Evolutionary conservation across 2,113 vertebrate species (phyloP), one percentile per base, ranked within the genome.

Genomic region (Pteronura brasiliensis): DNA sequence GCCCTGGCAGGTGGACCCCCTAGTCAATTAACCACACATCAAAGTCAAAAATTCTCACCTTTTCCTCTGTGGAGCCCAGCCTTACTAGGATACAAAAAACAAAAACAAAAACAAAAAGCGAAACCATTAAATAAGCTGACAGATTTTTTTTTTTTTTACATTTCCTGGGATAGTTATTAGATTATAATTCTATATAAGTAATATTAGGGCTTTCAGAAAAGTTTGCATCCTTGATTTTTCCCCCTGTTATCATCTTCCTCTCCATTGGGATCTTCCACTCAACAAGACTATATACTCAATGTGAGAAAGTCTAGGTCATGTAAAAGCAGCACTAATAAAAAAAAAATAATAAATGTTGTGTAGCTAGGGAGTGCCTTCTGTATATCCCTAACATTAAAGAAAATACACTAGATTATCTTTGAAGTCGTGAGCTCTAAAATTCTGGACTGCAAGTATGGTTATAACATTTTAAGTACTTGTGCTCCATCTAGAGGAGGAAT

Each of bases 401-500:
- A 95, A 74, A 61, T 13, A 82, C 42, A 82, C 4, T 21, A 14
- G 17, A 59, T 49, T 44, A 31, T 57, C 18, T 80, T 39, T 42
- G 63, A 25, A 49, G 49, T 27, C 23, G 20, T 29, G 15, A 69
- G 7, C 47, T 93, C 72, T 80, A 21, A 49, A 83, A 82, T 61
- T 21, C 57, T 90, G 31, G 12, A 59, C 39, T 6, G 7, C 23
- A 18, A 39, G 1, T n/a, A 10, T 14, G 39, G 36, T 69, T 83
- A 8, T 69, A 15, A 6, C 77, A 86, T 95, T 85, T 93, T 71
- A 74, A 76, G 79, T 25, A 29, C 79, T 91, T 47, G 90, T 49
- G 83, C 90, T 36, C 97, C 98, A 96, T 96, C 98, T 97, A 96
- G 87, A 87, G 97, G 96, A 87, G 4, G 8, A 77, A 82, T 3